Conservation (phyloP, 2,113 vertebrate species). For the Saguinus imperator region DNA sequence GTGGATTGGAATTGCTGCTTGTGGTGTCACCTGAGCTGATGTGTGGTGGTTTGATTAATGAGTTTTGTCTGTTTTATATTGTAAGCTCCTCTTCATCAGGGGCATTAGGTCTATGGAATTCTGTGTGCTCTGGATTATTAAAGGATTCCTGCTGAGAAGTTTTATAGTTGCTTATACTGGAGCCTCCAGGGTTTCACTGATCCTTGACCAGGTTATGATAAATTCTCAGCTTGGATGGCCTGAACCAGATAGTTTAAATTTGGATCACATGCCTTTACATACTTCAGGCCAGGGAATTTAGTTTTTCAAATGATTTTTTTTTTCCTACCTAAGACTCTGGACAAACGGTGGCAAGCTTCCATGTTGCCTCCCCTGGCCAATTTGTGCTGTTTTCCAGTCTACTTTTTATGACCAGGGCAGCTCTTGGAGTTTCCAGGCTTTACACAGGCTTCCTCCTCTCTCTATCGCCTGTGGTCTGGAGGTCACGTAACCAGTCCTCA, state of each 20-base stretch:
- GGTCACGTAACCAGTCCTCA: background rate
- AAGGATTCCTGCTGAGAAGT: conserved; percentile 38
- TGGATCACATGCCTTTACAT: conserved; percentile 41
- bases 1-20: background rate
- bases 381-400: background rate
- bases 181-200: conserved; percentile 54
- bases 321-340: background rate
- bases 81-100: conserved; percentile 31
- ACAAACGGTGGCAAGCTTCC: conserved; percentile 13
- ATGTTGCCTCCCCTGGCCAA: background rate
- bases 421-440: background rate
- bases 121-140: background rate
- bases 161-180: conserved; percentile 52
- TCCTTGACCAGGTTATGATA: conserved; percentile 64
- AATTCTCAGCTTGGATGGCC: conserved; percentile 56
- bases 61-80: conserved; percentile 52
- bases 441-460: background rate
- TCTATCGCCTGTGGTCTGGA: background rate
- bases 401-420: background rate
- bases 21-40: conserved; percentile 27
- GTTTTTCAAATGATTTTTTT: conserved; percentile 18
- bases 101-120: conserved; percentile 29
- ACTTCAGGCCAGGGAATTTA: conserved; percentile 34
- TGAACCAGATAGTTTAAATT: conserved; percentile 59
- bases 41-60: conserved; percentile 60